Evolutionary conservation across 2,797 vertebrate species (phyloP), one percentile per base, ranked within the genome.

Genomic region (Vespertilio murinus): DNA sequence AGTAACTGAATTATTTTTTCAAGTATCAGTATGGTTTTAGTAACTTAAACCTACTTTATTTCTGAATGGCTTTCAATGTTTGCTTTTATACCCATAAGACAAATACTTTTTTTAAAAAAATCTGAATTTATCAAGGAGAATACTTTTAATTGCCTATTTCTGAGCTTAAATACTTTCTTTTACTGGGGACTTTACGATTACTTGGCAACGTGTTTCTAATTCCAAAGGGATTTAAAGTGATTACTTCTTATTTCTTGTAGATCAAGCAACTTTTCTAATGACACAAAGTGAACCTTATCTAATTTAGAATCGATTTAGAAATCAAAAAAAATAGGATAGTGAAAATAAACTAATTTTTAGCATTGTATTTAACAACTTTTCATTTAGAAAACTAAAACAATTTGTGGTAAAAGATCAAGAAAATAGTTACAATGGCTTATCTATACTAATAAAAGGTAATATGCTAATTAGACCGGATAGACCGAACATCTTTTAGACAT

Each of bases 41-140:
- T 70, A 85, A 88, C 33, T 92, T 85, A 83, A 84, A 12, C 8
- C 91, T 90, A 52, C 84, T 64, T 91, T 85, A 54, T 64, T 56
- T 90, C 59, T 85, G 40, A 86, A 95, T 69, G 70, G 77, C 22
- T 82, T 35, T 71, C n/a, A 77, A n/a, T n/a, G 13, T 94, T 96
- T 93, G 77, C 38, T 88, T 86, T 59, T 64, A 71, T 80, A 75
- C 3, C 25, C 18, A 71, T 67, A 79, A 85, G 61, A 87, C 71
- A 88, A 56, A 69, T 23, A 74, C 52, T 42, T 42, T 42, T 42
- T 42, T 95, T 94, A 95, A 82, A 94, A 61, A 23, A 90, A 75
- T 65, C 12, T 54, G 17, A 79, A 38, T 75, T 92, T 91, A 65
- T 88, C 33, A 85, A 90, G 28, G 56, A 47, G 52, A 77, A 4